phyloP scores from a whole-genome alignment of 2,113 vertebrate species.

The Hippolais icterina region DNA sequence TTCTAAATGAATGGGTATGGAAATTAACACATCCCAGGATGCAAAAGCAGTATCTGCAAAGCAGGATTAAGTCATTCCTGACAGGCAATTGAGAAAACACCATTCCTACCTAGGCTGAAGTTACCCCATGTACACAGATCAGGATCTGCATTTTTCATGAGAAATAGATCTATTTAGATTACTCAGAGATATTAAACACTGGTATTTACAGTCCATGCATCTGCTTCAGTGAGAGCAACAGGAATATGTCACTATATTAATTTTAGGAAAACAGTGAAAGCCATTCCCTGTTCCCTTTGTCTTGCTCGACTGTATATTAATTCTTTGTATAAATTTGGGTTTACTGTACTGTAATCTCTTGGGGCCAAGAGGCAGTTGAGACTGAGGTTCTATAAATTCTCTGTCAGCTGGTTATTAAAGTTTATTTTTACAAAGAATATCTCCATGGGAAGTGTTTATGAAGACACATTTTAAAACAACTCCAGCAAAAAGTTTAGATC shows the following conservation, averaged over 20 bases:
- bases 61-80: slow-evolving; percentile 20
- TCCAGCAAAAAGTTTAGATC: slow-evolving; percentile 27
- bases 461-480: slow-evolving; percentile 57
- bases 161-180: background rate
- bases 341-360: background rate
- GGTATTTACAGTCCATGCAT: accelerated
- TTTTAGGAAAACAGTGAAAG: background rate
- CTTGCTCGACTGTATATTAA: background rate
- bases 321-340: background rate
- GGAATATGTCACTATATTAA: background rate
- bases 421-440: slow-evolving; percentile 52
- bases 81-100: background rate
- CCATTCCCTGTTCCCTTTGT: background rate
- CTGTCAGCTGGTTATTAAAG: slow-evolving; percentile 30
- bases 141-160: background rate
- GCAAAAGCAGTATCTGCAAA: background rate
- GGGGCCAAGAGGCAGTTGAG: background rate
- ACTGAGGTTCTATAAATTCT: slow-evolving; percentile 28
- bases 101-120: background rate
- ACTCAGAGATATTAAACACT: background rate
- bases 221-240: background rate
- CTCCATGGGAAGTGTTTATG: slow-evolving; percentile 44
- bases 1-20: background rate
- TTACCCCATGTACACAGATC: background rate
- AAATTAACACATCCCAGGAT: background rate